Evolutionary conservation across 92 coral and sea anemone genomes (phyloP).

Genomic region (Actinernus sp.): DNA sequence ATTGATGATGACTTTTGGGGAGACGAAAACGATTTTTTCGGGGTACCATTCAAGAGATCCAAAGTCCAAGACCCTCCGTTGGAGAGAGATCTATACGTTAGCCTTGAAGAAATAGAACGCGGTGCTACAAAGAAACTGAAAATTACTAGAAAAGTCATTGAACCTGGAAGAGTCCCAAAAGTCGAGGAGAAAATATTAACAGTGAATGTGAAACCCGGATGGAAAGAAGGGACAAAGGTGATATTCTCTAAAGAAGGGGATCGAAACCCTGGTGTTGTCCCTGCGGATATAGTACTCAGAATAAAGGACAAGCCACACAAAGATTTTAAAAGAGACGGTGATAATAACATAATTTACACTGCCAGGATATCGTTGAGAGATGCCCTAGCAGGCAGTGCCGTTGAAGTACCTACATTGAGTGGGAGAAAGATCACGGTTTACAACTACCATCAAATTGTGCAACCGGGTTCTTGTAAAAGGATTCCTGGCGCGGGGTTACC

Average conservation of each 20-base stretch:
- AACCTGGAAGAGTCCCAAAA: conserved; percentile 40
- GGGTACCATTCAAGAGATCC: conserved; percentile 38
- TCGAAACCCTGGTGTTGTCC: conserved; percentile 82
- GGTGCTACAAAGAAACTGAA: conserved; percentile 83
- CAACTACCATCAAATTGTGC: conserved; percentile 53
- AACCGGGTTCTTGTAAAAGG: conserved; percentile 61
- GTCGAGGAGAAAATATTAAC: conserved; percentile 77
- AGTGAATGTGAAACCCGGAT: conserved; percentile 81
- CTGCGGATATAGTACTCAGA: conserved; percentile 85
- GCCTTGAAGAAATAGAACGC: conserved; percentile 70
- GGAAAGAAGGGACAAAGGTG: conserved; percentile 86
- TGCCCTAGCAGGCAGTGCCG: conserved; percentile 63
- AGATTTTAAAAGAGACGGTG: conserved; percentile 72
- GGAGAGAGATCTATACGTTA: conserved; percentile 74
- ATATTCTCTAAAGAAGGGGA: conserved; percentile 81
- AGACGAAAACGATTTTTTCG: conserved; percentile 21
- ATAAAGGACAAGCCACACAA: conserved; percentile 75
- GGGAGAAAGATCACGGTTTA: conserved; percentile 54
- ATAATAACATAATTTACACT: conserved; percentile 75
- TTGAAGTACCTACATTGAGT: conserved; percentile 71
- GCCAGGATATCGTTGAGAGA: conserved; percentile 79
- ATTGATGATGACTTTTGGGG: conserved; percentile 7
- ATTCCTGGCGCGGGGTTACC: conserved; percentile 91
- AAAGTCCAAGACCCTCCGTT: conserved; percentile 79
- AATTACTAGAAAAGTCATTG: conserved; percentile 75